These are phyloP conservation scores for Argyra leucocephala DNA, from an alignment of 2,888 invertebrate genomes.

Conservation along the genomic window DNA sequence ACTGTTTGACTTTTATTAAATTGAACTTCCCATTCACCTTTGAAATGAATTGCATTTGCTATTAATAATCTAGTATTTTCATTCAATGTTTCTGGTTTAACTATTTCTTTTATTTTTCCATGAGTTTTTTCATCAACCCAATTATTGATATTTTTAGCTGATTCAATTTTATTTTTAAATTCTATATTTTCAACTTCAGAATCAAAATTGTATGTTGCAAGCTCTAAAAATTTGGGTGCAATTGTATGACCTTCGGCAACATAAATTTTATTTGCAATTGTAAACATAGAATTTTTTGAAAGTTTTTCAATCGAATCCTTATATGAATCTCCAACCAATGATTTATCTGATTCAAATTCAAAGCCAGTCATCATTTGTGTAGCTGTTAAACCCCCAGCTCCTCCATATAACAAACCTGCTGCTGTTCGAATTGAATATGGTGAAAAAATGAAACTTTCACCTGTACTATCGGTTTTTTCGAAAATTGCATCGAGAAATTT, in stretches of 20 bases:
- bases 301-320: constrained; percentile 16
- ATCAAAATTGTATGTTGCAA: too few species aligned
- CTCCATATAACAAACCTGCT: constrained; percentile 58
- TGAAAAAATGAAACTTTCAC: constrained; percentile 57
- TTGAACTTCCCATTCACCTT: constrained; percentile 66
- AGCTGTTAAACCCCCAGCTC: constrained; percentile 51
- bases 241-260: constrained; percentile 51
- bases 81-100: constrained; percentile 52
- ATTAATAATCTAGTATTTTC: constrained; percentile 58
- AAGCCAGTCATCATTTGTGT: constrained; percentile 48
- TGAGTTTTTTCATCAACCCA: constrained; percentile 78
- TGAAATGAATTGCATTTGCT: constrained; percentile 80
- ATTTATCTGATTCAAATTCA: constrained; percentile 27
- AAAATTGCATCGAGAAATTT: too few species aligned
- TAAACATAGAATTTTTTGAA: too few species aligned
- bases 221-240: too few species aligned
- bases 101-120: constrained; percentile 69
- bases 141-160: constrained; percentile 58
- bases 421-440: constrained; percentile 62
- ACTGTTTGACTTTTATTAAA: constrained; percentile 54
- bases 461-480: constrained; percentile 45
- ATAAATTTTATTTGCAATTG: constrained; percentile 67
- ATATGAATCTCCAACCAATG: constrained; percentile 17
- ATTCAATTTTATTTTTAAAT: constrained; percentile 47
- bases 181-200: constrained; percentile 56